phyloP scores from a whole-genome alignment of 2,888 invertebrate genomes.

The Drosophila quasianomalipes region DNA sequence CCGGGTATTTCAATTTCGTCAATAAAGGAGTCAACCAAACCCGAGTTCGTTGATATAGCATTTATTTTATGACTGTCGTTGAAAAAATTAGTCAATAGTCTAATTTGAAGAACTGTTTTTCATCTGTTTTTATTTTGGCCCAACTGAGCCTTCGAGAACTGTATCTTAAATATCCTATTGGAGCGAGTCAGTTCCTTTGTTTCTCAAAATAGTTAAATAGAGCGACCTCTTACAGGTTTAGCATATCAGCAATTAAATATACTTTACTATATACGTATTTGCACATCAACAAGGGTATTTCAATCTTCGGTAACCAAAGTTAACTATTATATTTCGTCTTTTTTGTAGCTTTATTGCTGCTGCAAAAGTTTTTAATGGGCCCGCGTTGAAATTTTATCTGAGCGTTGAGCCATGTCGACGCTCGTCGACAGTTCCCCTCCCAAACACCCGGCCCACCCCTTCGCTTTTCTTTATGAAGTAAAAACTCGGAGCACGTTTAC shows the following conservation, averaged over 20 bases:
- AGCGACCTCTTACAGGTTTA: not conserved
- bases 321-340: not conserved
- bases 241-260: not conserved
- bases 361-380: slow-evolving; percentile 68
- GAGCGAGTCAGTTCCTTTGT: not conserved
- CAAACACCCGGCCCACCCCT: not conserved
- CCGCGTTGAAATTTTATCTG: slow-evolving; percentile 68
- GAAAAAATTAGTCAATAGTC: not conserved
- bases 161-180: not conserved
- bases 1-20: not conserved
- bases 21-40: not conserved
- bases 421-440: slow-evolving; percentile 11
- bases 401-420: slow-evolving; percentile 26
- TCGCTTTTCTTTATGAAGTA: slow-evolving; percentile 56
- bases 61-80: not conserved
- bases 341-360: slow-evolving; percentile 53
- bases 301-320: slow-evolving; percentile 5
- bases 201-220: not conserved
- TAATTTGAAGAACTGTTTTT: not conserved
- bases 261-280: not conserved
- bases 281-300: not conserved
- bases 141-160: not conserved
- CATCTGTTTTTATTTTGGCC: not conserved
- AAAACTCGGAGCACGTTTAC: slow-evolving; percentile 64
- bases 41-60: not conserved